Evolutionary conservation across 2,888 invertebrate species (phyloP).

Genomic region (Lordiphosa andalusiaca): DNA sequence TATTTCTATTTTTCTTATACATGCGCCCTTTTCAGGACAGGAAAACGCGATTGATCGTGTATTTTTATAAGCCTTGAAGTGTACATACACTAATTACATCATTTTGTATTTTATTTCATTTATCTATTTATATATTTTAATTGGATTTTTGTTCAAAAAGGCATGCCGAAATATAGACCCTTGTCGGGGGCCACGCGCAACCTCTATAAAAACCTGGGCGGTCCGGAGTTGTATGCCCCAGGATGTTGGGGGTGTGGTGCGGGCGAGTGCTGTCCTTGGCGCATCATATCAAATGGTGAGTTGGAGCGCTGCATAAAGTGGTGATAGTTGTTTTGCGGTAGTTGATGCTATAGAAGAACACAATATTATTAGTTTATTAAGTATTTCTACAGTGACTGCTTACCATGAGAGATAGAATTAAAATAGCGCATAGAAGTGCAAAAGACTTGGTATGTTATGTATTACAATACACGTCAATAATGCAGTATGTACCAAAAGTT

Average conservation of each 20-base stretch:
- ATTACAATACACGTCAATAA: too few species aligned
- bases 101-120: conserved; percentile 43
- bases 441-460: too few species aligned
- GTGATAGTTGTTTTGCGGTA: conserved; percentile 79
- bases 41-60: conserved; percentile 13
- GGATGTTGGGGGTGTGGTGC: conserved; percentile 74
- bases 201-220: conserved; percentile 81
- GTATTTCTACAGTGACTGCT: background rate
- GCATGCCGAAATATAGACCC: conserved; percentile 80
- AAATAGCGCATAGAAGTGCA: too few species aligned
- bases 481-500: too few species aligned
- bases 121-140: conserved; percentile 40
- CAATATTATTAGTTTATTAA: background rate
- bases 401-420: background rate
- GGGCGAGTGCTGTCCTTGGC: conserved; percentile 78
- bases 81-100: conserved; percentile 30
- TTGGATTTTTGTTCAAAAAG: conserved; percentile 76
- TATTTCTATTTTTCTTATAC: conserved; percentile 13
- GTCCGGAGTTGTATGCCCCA: conserved; percentile 79
- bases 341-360: conserved; percentile 71
- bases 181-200: conserved; percentile 80
- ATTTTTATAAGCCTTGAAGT: conserved; percentile 13
- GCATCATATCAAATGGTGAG: conserved; percentile 79
- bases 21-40: conserved; percentile 12
- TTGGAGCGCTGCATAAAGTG: conserved; percentile 80